Evolutionary conservation across 2,113 vertebrate species (phyloP), one percentile per base, ranked within the genome.

Genomic region (Arenaria interpres): DNA sequence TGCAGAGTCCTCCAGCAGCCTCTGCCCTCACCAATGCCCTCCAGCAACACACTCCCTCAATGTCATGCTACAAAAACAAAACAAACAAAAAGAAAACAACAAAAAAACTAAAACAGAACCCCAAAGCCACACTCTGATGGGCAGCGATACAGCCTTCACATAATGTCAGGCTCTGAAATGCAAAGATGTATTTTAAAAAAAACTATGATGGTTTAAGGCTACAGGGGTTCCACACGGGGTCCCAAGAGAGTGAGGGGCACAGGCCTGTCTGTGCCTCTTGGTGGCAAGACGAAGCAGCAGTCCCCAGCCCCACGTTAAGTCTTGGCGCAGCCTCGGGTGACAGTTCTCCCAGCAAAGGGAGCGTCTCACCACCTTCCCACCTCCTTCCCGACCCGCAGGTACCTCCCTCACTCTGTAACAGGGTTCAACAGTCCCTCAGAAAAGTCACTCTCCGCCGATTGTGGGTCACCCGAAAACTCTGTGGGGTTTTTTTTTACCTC

Each of bases 151-250:
- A 79, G 48, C 19, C 54, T 35, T 83, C 33, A 54, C 45, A 53
- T 39, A n/a, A 78, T 22, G 78, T 71, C 80, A 89, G 25, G 30
- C 9, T 89, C 69, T 85, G 73, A 97, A 96, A 92, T 89, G 21
- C 76, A 90, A 54, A 90, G 64, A 13, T 62, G 6, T 12, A 69
- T n/a, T 84, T 17, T 12, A 23, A 37, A 76, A 81, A 81, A 68
- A 37, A 5, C 32, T 23, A 7, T 25, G 62, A 43, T 24, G 1
- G 1, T 66, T 83, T 66, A 80, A 88, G 41, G 75, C 53, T 91
- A 68, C 18, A 33, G 20, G 27, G 50, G 16, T 27, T 54, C 3
- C 30, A 56, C 18, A 6, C 2, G 4, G 33, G 6, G 2, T 9
- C 4, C 23, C 46, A n/a, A 35, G 23, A 62, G 37, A 23, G 15